A percentile compares a stretch with the other conserved stretches of the same genome.
phyloP scores from a whole-genome alignment of 2,797 vertebrate species.

The Aplochiton taeniatus region DNA sequence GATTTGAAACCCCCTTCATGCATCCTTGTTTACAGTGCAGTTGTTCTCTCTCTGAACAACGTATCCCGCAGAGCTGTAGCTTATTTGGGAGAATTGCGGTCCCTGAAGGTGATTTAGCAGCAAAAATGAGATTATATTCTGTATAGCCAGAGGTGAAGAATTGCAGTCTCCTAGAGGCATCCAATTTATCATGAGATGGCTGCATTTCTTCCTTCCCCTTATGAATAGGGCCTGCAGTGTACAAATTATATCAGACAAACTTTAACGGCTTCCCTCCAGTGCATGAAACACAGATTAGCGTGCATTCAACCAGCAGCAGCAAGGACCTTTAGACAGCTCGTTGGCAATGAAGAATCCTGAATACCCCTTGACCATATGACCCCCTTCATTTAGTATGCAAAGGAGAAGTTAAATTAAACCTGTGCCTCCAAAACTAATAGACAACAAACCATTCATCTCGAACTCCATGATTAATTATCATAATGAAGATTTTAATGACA shows the following conservation, averaged over 20 bases:
- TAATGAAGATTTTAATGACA: slow-evolving; percentile 53
- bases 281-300: slow-evolving; percentile 70
- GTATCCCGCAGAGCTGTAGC: slow-evolving; percentile 61
- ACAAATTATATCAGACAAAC: slow-evolving; percentile 73
- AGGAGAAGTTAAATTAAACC: slow-evolving; percentile 57
- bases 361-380: slow-evolving; percentile 55
- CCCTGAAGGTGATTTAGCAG: slow-evolving; percentile 80
- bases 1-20: slow-evolving; percentile 49
- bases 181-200: slow-evolving; percentile 77
- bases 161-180: slow-evolving; percentile 72
- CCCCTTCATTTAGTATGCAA: slow-evolving; percentile 50
- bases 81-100: slow-evolving; percentile 71
- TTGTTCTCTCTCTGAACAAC: slow-evolving; percentile 53
- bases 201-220: slow-evolving; percentile 46
- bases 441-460: slow-evolving; percentile 58
- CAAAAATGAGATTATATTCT: slow-evolving; percentile 78
- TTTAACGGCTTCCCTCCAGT: slow-evolving; percentile 64
- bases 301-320: slow-evolving; percentile 47
- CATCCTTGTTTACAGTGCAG: slow-evolving; percentile 63
- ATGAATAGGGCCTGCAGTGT: slow-evolving; percentile 51
- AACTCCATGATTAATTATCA: slow-evolving; percentile 56
- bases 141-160: slow-evolving; percentile 73
- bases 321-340: slow-evolving; percentile 47
- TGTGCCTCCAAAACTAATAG: slow-evolving; percentile 42
- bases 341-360: slow-evolving; percentile 48